Base-by-base conservation (phyloP, 2,113 vertebrate species). In the Conger conger region DNA sequence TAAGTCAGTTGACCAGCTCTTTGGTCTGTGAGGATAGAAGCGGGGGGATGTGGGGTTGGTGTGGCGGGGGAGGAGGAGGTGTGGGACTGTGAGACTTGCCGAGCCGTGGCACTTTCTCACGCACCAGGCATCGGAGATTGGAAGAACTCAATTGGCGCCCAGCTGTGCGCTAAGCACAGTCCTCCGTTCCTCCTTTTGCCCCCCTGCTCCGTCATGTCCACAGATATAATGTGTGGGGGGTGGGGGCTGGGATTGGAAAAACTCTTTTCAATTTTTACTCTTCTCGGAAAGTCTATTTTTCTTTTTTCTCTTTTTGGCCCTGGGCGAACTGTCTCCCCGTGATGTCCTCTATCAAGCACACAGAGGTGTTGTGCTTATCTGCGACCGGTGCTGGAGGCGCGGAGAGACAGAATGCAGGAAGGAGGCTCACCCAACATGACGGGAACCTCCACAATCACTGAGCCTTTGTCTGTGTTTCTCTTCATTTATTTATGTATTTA, bases 161-260 rank as follows among this genome's bases (percentile, higher is more conserved):
- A 94, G 93, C 93, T 93, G 93, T 93, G 94, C 90, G 89, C 88
- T 77, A 87, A 91, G 90, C 91, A 92, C 90, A 92, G 87, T 87
- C 91, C 90, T 90, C 89, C 90, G 90, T 89, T 89, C 37, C 4
- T 86, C 86, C 85, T 88, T 87, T 88, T 88, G 37, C 36, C 36
- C 92, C 90, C 92, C 91, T 90, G 85, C 87, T 86, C 79, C 87
- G 73, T 89, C 90, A 89, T 91, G 93, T 93, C 57, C 57, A 63
- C 57, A 63, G 57, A 91, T 93, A 93, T 91, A 92, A 85, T 80
- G 85, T 85, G 86, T 88, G 89, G 91, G 90, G 89, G 40, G 91
- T 91, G 86, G 88, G 89, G 60, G 60, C 7, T 7, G 60, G 15
- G 60, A 17, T 11, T 11, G 27, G 2, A 57, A 73, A 73, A 73